Evolutionary conservation across 2,113 vertebrate species (phyloP).

Genomic region (Archilochus colubris): DNA sequence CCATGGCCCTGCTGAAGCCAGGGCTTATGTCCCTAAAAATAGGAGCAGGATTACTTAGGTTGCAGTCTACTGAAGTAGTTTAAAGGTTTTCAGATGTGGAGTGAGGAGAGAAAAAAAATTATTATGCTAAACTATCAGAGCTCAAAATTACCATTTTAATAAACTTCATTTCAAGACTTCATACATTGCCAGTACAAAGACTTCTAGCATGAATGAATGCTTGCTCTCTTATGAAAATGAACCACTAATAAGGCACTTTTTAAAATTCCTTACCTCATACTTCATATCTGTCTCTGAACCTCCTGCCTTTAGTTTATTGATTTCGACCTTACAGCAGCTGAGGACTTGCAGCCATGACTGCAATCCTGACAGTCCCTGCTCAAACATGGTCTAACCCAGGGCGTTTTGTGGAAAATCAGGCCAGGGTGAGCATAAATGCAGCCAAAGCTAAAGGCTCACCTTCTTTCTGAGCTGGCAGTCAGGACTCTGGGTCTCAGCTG

Average conservation of each 20-base stretch:
- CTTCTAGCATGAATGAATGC: not conserved
- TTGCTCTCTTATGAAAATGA: not conserved
- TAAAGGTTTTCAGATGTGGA: constrained; percentile 67
- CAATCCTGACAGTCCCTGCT: not conserved
- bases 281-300: not conserved
- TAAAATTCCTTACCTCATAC: not conserved
- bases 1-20: constrained; percentile 71
- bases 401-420: not conserved
- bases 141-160: constrained; percentile 52
- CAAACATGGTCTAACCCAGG: not conserved
- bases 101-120: not conserved
- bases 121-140: constrained; percentile 46
- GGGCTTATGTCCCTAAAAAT: constrained; percentile 81
- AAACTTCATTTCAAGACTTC: constrained; percentile 49
- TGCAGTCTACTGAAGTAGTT: constrained; percentile 73
- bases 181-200: not conserved
- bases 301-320: not conserved
- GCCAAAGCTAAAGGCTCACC: not conserved
- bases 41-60: constrained; percentile 78
- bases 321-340: not conserved
- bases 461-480: not conserved
- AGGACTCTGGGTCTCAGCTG: not conserved
- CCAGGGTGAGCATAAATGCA: not conserved
- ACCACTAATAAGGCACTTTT: not conserved
- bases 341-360: not conserved